Evolutionary conservation across 2,888 invertebrate genomes (phyloP).

Genomic region (Caenorhabditis uteleia): DNA sequence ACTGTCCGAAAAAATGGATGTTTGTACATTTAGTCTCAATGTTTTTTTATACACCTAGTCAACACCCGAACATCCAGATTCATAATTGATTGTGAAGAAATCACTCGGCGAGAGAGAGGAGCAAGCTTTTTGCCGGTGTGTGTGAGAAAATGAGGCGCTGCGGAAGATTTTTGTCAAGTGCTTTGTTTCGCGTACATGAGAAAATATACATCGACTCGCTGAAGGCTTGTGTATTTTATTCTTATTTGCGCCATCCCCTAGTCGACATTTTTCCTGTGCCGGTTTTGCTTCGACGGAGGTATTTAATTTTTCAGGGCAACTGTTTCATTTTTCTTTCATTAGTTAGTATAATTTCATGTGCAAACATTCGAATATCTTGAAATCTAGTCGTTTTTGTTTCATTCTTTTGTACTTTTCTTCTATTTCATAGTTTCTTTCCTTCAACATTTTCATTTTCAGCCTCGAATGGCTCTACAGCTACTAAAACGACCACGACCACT

Average conservation of each 20-base stretch:
- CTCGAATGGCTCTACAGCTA: conserved; percentile 42
- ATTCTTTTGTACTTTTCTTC: not conserved
- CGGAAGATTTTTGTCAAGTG: conserved; percentile 38
- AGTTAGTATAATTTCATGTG: not conserved
- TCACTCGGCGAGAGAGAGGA: too few relatives aligned
- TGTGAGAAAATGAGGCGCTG: conserved; percentile 1
- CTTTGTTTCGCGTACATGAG: conserved; percentile 37
- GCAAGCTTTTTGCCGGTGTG: too few relatives aligned
- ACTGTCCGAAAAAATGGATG: too few relatives aligned
- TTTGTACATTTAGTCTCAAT: too few relatives aligned
- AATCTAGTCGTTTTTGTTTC: not conserved
- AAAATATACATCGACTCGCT: conserved; percentile 31
- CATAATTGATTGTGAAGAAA: too few relatives aligned
- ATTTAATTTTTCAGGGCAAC: too few relatives aligned
- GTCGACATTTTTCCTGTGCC: not conserved
- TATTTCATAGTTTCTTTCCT: not conserved
- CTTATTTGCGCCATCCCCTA: not conserved
- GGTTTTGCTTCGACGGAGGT: not conserved
- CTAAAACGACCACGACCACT: conserved; percentile 53
- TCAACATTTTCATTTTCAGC: not conserved
- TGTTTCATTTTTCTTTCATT: too few relatives aligned
- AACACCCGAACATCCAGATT: too few relatives aligned
- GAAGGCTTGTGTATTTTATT: not conserved
- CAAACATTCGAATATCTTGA: conserved; percentile 13
- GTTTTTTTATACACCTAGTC: too few relatives aligned